Evolutionary conservation across 2,113 vertebrate genomes (phyloP).

Genomic region (Tenrec ecaudatus): DNA sequence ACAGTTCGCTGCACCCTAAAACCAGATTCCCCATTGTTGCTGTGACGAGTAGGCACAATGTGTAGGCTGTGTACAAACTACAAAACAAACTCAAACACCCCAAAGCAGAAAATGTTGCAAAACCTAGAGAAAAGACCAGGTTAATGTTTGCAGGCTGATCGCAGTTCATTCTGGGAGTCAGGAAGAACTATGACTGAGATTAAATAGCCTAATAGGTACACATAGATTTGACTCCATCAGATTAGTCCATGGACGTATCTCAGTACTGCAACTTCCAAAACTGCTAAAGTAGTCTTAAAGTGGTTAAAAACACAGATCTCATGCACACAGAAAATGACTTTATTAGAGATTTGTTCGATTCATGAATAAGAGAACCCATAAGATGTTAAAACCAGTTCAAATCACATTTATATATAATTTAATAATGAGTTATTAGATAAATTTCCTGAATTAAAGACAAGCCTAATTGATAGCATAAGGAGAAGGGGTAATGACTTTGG

Average conservation of each 20-base stretch:
- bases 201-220: rapidly evolving
- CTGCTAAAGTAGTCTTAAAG: too few species aligned
- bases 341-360: not conserved
- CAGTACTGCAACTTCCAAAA: not conserved
- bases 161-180: not conserved
- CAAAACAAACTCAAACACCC: not conserved
- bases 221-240: not conserved
- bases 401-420: not conserved
- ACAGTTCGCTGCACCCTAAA: not conserved
- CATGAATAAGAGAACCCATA: not conserved
- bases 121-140: not conserved
- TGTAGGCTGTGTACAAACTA: not conserved
- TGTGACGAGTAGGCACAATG: not conserved
- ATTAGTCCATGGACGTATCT: not conserved
- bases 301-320: not conserved
- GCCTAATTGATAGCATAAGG: not conserved
- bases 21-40: not conserved
- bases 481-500: not conserved
- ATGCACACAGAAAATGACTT: not conserved
- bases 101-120: not conserved
- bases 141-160: not conserved
- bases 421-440: not conserved
- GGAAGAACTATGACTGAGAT: not conserved
- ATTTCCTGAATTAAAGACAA: not conserved
- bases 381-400: not conserved